phyloP scores from a whole-genome alignment of 30 jellyfish, hydroid and myxozoan genomes.

The Hydractinia echinata region DNA sequence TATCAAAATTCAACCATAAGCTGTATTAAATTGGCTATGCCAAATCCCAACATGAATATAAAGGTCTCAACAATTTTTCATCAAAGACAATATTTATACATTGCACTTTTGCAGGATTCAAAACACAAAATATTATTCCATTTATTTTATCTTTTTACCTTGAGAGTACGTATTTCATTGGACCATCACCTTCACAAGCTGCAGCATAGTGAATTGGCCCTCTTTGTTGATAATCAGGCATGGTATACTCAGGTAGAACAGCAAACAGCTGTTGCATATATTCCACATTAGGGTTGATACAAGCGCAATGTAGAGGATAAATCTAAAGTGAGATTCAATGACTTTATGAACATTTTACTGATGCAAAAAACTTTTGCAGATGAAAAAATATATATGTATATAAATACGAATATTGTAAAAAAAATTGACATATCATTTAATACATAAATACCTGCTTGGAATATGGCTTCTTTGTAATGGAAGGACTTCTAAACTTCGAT shows the following conservation, averaged over 20 bases:
- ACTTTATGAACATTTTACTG: not conserved
- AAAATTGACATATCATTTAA: not conserved
- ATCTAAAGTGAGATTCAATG: not conserved
- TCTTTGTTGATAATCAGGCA: slow-evolving; percentile 34
- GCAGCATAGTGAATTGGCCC: slow-evolving; percentile 75
- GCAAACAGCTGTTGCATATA: slow-evolving; percentile 47
- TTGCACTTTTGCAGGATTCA: not conserved
- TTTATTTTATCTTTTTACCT: slow-evolving; percentile 27
- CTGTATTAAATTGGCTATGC: too few species aligned
- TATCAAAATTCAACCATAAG: too few species aligned
- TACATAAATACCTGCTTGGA: not conserved
- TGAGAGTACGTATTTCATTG: slow-evolving; percentile 44
- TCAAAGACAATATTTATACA: too few species aligned
- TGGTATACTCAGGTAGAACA: slow-evolving; percentile 34
- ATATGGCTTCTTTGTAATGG: slow-evolving; percentile 61
- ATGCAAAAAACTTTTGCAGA: not conserved
- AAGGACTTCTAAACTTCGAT: slow-evolving; percentile 39
- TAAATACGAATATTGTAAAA: not conserved
- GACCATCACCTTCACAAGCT: slow-evolving; percentile 83
- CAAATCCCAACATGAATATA: too few species aligned
- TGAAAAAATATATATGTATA: not conserved
- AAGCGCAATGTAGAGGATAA: slow-evolving; percentile 49
- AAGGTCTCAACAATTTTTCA: too few species aligned
- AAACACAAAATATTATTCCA: not conserved
- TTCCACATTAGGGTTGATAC: slow-evolving; percentile 61